phyloP scores from a whole-genome alignment of 2,113 vertebrate genomes.

The Ammospiza caudacuta region DNA sequence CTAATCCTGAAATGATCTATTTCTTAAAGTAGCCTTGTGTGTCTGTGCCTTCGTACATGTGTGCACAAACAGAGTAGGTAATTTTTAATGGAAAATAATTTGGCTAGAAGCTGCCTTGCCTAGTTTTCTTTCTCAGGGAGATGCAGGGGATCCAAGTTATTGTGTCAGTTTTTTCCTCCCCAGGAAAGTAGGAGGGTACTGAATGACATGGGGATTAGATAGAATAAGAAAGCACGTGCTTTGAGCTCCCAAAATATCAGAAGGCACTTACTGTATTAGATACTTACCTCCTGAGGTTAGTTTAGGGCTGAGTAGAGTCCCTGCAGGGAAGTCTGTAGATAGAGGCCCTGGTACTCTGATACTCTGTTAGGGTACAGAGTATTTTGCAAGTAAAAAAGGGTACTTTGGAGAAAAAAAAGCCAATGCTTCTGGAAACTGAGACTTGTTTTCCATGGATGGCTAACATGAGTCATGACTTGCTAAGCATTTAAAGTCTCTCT shows the following conservation, averaged over 20 bases:
- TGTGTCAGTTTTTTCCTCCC: not conserved
- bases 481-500: not conserved
- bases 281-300: not conserved
- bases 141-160: not conserved
- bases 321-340: not conserved
- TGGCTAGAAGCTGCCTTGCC: not conserved
- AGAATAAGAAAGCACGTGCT: not conserved
- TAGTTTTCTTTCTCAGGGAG: not conserved
- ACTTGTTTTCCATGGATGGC: not conserved
- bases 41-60: not conserved
- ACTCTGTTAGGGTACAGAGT: not conserved
- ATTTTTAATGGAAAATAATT: not conserved
- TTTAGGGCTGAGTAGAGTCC: not conserved
- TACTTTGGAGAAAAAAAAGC: not conserved
- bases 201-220: not conserved
- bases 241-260: not conserved
- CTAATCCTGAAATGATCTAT: constrained; percentile 25
- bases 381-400: not conserved
- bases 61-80: constrained; percentile 45
- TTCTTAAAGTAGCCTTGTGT: not conserved
- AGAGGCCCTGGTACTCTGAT: not conserved
- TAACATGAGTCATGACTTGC: not conserved
- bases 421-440: not conserved
- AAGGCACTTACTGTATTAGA: not conserved
- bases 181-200: not conserved